A percentile compares a stretch with the other conserved stretches of the same genome.
Evolutionary conservation across 2,797 vertebrate genomes (phyloP).

Genomic region (Megalops cyprinoides): DNA sequence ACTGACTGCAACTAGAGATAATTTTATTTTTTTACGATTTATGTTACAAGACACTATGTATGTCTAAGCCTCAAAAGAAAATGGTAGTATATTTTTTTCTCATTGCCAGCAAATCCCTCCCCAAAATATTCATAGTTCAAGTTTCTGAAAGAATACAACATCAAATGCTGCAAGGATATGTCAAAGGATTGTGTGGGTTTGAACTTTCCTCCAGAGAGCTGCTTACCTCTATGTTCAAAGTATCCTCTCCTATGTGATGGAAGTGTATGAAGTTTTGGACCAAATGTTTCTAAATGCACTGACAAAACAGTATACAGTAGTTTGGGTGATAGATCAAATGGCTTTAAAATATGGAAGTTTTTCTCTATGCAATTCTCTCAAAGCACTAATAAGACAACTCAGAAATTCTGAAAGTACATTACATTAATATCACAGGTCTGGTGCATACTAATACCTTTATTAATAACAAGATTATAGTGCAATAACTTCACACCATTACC

Average conservation of each 20-base stretch:
- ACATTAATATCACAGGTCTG: neutral
- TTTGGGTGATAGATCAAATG: neutral
- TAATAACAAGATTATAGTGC: too few relatives aligned
- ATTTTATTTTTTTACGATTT: too few relatives aligned
- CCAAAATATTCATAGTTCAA: conserved; percentile 45
- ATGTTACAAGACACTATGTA: neutral
- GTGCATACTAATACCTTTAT: too few relatives aligned
- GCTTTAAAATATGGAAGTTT: too few relatives aligned
- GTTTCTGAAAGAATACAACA: conserved; percentile 72
- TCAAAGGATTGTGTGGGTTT: conserved; percentile 37
- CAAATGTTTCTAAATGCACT: neutral
- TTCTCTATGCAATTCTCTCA: neutral
- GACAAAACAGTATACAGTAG: neutral
- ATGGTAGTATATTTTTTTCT: conserved; percentile 39
- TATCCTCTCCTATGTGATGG: neutral
- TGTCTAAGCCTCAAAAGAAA: conserved; percentile 14
- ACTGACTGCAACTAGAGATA: neutral
- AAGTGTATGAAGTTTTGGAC: neutral
- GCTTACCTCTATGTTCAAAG: neutral
- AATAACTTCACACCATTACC: too few relatives aligned
- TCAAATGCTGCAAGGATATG: conserved; percentile 65
- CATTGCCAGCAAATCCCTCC: conserved; percentile 20
- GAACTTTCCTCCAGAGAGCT: conserved; percentile 2
- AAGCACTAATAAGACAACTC: neutral
- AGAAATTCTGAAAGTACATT: neutral